phyloP scores from a whole-genome alignment of 1,140 invertebrate species.

The Pentalonia nigronervosa region DNA sequence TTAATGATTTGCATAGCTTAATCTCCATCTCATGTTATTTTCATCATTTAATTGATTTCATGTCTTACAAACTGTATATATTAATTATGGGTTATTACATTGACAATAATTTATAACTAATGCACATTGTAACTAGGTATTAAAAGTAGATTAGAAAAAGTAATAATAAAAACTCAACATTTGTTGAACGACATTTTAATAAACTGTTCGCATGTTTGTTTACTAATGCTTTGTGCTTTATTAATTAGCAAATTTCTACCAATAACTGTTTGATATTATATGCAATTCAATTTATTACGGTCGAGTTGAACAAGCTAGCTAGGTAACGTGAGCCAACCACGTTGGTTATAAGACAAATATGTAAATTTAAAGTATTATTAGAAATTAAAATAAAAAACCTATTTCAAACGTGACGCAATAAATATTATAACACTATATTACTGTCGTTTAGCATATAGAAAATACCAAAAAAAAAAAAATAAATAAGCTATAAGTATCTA shows the following conservation, averaged over 20 bases:
- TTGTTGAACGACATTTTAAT: background rate
- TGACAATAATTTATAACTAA: background rate
- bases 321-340: rapidly evolving
- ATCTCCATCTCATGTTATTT: background rate
- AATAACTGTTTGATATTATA: background rate
- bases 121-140: background rate
- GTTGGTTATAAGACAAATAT: background rate
- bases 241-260: background rate
- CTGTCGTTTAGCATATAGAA: too few species aligned
- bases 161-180: background rate
- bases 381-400: background rate
- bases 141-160: background rate
- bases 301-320: too few species aligned
- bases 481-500: too few species aligned
- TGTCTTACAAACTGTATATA: background rate
- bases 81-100: background rate
- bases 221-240: background rate
- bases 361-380: background rate
- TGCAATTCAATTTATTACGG: background rate
- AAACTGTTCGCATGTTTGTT: background rate
- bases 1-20: background rate
- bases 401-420: background rate
- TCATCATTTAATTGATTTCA: background rate
- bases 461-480: too few species aligned
- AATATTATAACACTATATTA: background rate